Conservation (phyloP, 2,888 invertebrate species). For the Sinhomidia bicolor region DNA sequence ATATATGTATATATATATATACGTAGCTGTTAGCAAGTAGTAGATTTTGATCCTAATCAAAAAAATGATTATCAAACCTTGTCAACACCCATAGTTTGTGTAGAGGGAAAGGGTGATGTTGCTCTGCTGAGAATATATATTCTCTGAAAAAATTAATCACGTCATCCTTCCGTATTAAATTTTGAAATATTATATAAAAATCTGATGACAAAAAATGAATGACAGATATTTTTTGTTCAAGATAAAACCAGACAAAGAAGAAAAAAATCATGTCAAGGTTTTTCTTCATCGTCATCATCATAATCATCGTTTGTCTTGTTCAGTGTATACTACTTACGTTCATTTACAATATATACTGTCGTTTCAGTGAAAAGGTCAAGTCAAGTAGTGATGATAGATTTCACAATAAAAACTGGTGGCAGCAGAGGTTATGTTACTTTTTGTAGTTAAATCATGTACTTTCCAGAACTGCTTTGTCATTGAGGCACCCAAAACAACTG, state of each 20-base stretch:
- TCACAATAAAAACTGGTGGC: constrained; percentile 14
- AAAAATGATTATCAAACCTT: constrained; percentile 58
- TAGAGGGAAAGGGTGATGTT: constrained; percentile 35
- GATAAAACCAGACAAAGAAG: constrained; percentile 25
- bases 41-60: constrained; percentile 42
- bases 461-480: constrained; percentile 40
- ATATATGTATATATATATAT: background rate
- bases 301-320: background rate
- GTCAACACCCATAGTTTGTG: constrained; percentile 54
- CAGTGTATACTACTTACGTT: background rate
- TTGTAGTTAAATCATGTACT: too few relatives aligned
- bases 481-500: constrained; percentile 38
- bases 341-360: background rate
- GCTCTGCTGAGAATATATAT: background rate
- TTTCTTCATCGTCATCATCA: constrained; percentile 4
- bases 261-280: constrained; percentile 46
- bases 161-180: constrained; percentile 51
- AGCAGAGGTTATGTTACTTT: background rate
- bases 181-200: constrained; percentile 41
- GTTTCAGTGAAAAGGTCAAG: constrained; percentile 37
- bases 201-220: constrained; percentile 35
- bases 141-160: background rate
- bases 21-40: background rate
- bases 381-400: constrained; percentile 42
- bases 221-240: constrained; percentile 23